Evolutionary conservation across 1,140 invertebrate species (phyloP).

Genomic region (Rhopalosiphum padi): DNA sequence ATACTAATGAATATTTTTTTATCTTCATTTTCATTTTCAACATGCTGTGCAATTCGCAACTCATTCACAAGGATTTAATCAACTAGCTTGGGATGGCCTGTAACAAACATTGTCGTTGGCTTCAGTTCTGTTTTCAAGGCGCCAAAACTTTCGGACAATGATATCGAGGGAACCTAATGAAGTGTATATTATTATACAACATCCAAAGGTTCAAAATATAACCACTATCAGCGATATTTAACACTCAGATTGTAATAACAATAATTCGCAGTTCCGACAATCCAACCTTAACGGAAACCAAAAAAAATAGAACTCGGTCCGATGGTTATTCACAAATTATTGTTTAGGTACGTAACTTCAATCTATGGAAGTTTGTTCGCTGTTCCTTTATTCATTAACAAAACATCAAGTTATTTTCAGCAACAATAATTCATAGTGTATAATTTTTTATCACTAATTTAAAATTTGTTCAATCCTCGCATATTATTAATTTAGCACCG

Average conservation of each 20-base stretch:
- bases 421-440: background rate
- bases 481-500: too few relatives aligned
- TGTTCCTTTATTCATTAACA: background rate
- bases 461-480: too few relatives aligned
- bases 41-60: background rate
- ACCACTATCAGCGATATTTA: slow-evolving; percentile 21
- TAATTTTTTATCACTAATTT: too few relatives aligned
- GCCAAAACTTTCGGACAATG: slow-evolving; percentile 48
- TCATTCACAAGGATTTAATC: slow-evolving; percentile 31
- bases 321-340: slow-evolving; percentile 21
- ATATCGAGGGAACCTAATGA: slow-evolving; percentile 45
- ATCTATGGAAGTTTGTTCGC: background rate
- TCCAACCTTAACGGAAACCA: background rate
- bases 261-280: background rate
- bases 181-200: slow-evolving; percentile 53
- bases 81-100: background rate
- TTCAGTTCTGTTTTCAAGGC: background rate
- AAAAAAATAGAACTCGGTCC: slow-evolving; percentile 21
- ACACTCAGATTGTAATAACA: slow-evolving; percentile 33
- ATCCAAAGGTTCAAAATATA: slow-evolving; percentile 13
- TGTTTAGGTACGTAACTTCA: background rate
- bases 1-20: background rate
- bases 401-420: background rate
- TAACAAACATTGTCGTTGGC: slow-evolving; percentile 35
- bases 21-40: background rate